Evolutionary conservation across 2,888 invertebrate genomes (phyloP).

Genomic region (Andricus quercusramuli): DNA sequence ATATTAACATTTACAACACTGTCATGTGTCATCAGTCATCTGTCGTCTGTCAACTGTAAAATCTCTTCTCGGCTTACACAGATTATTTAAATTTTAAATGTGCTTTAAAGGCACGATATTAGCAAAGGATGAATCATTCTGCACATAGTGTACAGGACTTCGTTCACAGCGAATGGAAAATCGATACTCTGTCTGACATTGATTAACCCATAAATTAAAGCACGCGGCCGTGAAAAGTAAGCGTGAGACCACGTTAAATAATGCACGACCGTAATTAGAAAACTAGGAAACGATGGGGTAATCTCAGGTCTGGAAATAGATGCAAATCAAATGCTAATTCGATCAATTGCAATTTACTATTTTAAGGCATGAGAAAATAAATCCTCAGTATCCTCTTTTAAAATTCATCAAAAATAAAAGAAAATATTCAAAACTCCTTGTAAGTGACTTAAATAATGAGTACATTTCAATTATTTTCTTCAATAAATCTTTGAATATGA

Average conservation of each 20-base stretch:
- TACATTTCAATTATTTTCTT: no score
- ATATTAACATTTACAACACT: background rate
- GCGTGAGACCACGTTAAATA: slow-evolving; percentile 31
- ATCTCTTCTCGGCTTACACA: background rate
- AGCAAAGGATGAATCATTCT: slow-evolving; percentile 35
- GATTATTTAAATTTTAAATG: slow-evolving; percentile 36
- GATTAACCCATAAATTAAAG: slow-evolving; percentile 42
- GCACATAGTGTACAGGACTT: background rate
- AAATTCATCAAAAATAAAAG: background rate
- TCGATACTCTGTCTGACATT: slow-evolving; percentile 31
- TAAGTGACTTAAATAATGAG: no score
- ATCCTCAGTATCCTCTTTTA: background rate
- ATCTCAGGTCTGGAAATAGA: slow-evolving; percentile 23
- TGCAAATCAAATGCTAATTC: slow-evolving; percentile 19
- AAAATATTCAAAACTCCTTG: background rate
- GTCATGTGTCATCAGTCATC: background rate
- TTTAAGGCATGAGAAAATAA: slow-evolving; percentile 20
- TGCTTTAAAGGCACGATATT: slow-evolving; percentile 7
- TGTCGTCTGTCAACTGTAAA: background rate
- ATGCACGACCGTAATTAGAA: slow-evolving; percentile 42
- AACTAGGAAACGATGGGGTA: slow-evolving; percentile 42
- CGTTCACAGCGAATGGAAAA: slow-evolving; percentile 14
- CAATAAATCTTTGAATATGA: no score
- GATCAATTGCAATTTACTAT: slow-evolving; percentile 8
- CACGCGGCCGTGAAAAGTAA: slow-evolving; percentile 41